Conservation (phyloP, 2,113 vertebrate genomes). For the Sinocyclocheilus rhinocerous region DNA sequence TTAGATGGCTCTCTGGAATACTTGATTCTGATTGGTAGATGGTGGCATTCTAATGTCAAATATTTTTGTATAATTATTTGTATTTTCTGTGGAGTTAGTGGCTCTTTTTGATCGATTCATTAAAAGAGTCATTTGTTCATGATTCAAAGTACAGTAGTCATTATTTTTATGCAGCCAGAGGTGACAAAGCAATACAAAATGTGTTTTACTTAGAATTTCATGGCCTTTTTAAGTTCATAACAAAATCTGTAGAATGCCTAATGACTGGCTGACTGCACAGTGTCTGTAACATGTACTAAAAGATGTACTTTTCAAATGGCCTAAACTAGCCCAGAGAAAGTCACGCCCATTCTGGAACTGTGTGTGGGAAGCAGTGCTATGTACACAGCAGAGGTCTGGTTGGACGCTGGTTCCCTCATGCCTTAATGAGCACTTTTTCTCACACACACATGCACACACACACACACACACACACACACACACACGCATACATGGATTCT, state of each 20-base stretch:
- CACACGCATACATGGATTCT: conserved; percentile 30
- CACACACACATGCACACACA: conserved; percentile 4
- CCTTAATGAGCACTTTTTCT: conserved; percentile 67
- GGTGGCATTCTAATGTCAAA: neutral
- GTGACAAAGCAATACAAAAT: too few species aligned
- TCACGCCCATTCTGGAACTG: neutral
- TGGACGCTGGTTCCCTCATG: conserved; percentile 58
- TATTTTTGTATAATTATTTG: neutral
- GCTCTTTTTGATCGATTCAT: neutral
- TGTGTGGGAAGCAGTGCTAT: neutral
- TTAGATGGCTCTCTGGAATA: neutral
- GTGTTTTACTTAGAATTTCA: too few species aligned
- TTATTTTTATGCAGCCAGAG: too few species aligned
- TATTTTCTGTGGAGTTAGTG: neutral
- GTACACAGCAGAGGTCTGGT: conserved; percentile 51
- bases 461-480: neutral
- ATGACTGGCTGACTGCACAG: neutral
- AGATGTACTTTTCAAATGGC: neutral
- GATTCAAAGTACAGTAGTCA: too few species aligned
- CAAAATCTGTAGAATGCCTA: neutral
- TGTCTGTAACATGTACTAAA: too few species aligned
- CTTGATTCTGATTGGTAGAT: neutral
- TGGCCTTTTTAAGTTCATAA: neutral
- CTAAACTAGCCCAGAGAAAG: neutral
- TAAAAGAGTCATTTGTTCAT: too few species aligned